Evolutionary conservation across 1,140 invertebrate species (phyloP).

Genomic region (Temnothorax longispinosus): DNA sequence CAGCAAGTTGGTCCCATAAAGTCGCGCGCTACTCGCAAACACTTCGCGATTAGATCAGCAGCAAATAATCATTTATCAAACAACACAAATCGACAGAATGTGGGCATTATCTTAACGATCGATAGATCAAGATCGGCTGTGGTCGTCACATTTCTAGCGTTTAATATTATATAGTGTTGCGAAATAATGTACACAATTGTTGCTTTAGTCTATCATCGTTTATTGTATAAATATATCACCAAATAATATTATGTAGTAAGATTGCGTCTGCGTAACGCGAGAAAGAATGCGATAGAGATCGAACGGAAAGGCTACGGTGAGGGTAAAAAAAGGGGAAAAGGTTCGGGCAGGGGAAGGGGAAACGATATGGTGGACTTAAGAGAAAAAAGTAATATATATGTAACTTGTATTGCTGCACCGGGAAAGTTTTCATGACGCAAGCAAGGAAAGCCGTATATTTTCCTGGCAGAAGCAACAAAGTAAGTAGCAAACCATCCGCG

Average conservation of each 20-base stretch:
- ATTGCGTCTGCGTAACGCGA: conserved; percentile 65
- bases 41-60: not conserved
- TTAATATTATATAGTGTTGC: not conserved
- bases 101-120: not conserved
- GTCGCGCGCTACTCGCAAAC: conserved; percentile 2
- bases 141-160: not conserved
- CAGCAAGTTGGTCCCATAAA: not conserved
- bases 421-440: conserved; percentile 32
- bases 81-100: not conserved
- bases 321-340: conserved; percentile 4
- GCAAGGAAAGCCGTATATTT: conserved; percentile 49
- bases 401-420: not conserved
- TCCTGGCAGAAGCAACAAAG: conserved; percentile 50
- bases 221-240: conserved; percentile 84
- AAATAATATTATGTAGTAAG: conserved; percentile 78
- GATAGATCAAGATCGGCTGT: not conserved
- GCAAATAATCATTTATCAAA: not conserved
- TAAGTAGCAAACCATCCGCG: conserved; percentile 37
- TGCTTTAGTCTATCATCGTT: conserved; percentile 71
- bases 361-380: not conserved
- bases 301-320: conserved; percentile 44
- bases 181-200: conserved; percentile 8
- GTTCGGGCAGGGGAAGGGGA: not conserved
- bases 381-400: conserved; percentile 13
- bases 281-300: conserved; percentile 63